Evolutionary conservation across 2,888 invertebrate genomes (phyloP), one percentile per base, ranked within the genome.

Genomic region (Mythimna ferrago): DNA sequence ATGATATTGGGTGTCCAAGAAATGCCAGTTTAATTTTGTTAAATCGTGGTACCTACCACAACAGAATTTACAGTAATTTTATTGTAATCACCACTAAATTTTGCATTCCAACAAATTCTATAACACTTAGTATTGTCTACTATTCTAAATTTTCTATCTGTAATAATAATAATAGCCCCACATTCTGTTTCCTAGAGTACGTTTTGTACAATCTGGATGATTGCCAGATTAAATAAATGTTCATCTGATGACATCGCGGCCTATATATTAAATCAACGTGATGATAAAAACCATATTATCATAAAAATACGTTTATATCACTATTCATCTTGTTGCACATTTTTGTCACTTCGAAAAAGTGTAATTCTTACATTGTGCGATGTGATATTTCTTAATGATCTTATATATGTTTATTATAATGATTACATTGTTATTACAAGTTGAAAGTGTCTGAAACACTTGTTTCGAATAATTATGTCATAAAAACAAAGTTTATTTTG

Each of bases 151-250:
- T 53, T 65, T 63, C 53, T 41, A 60, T 77, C n/a, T 63, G 16
- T 35, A 62, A 51, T 64, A 58, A 53, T 61, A 74, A 62, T 66
- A 74, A 62, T 66, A 61, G 35, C 56, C 1, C 19, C 56, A 76
- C 54, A 65, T 80, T 78, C 53, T 62, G 35, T 68, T 51, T 77
- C 66, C 61, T 32, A 35, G n/a, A 73, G 73, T 48, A 67, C 73
- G 69, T 78, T 72, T 51, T 57, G 60, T 57, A 61, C n/a, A 54
- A 58, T 57, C 83, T 88, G 89, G 88, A 83, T 38, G 7, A 41
- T 44, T 57, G 87, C 89, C 89, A 89, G 66, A 73, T 66, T 57
- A 57, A 60, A 73, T 53, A 68, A 75, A 60, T 48, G 58, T 51
- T 54, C n/a, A 38, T 35, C 21, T 48, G 63, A 61, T 76, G 75